Evolutionary conservation across 53 echinoderm and acorn worm species (phyloP).

Genomic region (Holothuria leucospilota): DNA sequence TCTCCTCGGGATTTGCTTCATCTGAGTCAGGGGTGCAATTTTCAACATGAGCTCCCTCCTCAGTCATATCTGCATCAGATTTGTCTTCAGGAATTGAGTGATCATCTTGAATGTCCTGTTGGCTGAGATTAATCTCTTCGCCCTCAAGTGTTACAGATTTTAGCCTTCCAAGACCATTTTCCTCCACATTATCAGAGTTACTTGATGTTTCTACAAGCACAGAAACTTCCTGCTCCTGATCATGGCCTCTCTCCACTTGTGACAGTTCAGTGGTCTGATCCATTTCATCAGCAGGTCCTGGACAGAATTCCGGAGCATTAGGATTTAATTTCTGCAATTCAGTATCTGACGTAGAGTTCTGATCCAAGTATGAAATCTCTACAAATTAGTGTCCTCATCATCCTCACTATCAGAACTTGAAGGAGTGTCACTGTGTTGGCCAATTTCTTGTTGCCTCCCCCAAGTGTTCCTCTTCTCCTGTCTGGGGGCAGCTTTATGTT

Average conservation of each 20-base stretch:
- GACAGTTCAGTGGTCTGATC: neutral
- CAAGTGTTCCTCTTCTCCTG: neutral
- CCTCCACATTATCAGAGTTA: neutral
- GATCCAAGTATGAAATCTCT: too few relatives aligned
- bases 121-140: too few relatives aligned
- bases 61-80: neutral
- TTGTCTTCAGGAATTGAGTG: neutral
- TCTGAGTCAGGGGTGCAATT: neutral
- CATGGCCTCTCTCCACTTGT: too few relatives aligned
- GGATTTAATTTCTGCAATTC: too few relatives aligned
- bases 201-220: neutral
- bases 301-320: neutral
- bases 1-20: neutral
- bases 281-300: neutral
- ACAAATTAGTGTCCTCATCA: too few relatives aligned
- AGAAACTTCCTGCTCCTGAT: neutral
- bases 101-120: neutral
- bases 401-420: too few relatives aligned
- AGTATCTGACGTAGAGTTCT: too few relatives aligned
- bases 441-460: too few relatives aligned
- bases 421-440: too few relatives aligned
- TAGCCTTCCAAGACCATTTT: neutral
- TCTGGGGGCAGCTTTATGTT: neutral
- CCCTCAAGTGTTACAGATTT: too few relatives aligned
- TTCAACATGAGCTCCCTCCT: neutral